Evolutionary conservation across 2,113 vertebrate species (phyloP).

Genomic region (Casuarius casuarius): DNA sequence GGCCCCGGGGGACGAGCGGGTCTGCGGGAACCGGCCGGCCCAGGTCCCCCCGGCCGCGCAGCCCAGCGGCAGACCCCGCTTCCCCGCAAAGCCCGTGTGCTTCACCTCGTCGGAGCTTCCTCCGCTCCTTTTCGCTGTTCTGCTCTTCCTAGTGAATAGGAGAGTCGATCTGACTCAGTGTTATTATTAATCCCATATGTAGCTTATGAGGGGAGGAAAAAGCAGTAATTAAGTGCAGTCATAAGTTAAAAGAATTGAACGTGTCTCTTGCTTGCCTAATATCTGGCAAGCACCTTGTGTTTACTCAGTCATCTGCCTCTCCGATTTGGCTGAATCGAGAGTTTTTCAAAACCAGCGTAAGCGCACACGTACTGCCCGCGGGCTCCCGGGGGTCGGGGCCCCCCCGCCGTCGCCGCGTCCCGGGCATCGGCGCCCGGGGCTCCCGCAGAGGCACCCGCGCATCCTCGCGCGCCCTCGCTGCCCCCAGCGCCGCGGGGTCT

Average conservation of each 20-base stretch:
- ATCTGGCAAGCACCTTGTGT: not conserved
- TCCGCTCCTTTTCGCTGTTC: not conserved
- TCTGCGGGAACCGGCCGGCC: too few species aligned
- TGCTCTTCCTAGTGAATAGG: not conserved
- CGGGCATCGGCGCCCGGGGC: fast-evolving
- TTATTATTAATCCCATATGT: conserved; percentile 67
- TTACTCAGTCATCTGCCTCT: conserved; percentile 1
- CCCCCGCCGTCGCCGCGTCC: not conserved
- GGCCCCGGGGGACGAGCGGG: too few species aligned
- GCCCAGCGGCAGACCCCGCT: not conserved
- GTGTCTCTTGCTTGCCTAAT: conserved; percentile 32
- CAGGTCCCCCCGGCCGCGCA: not conserved
- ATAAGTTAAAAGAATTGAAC: conserved; percentile 18
- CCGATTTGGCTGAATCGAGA: not conserved
- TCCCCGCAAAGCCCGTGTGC: not conserved
- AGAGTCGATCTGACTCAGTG: conserved; percentile 24
- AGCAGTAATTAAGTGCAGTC: conserved; percentile 38
- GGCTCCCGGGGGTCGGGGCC: not conserved
- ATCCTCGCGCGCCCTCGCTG: fast-evolving
- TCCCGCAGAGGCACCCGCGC: not conserved
- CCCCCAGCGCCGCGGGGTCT: not conserved
- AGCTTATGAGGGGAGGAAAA: conserved; percentile 44
- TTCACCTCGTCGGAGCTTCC: not conserved
- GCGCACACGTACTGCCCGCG: not conserved
- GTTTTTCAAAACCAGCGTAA: not conserved